Percentiles rank a stretch among this genome's conserved stretches.
phyloP scores from a whole-genome alignment of 2,113 vertebrate species.

The Ancistrus triradiatus region DNA sequence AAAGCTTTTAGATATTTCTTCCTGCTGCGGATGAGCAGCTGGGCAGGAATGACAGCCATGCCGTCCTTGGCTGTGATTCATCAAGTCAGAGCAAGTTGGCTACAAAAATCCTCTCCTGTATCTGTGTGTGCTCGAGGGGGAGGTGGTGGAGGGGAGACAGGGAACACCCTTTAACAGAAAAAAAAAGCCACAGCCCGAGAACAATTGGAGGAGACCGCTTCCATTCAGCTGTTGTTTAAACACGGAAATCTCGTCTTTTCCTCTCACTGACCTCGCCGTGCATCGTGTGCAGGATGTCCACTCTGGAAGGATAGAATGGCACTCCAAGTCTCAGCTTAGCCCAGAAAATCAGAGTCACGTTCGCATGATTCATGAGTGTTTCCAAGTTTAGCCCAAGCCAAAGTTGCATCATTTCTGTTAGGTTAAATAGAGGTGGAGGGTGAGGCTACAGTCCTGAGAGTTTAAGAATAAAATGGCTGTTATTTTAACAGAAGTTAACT shows the following conservation, averaged over 20 bases:
- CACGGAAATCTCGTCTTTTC: slow-evolving; percentile 40
- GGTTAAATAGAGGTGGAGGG: too few relatives aligned
- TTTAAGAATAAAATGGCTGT: too few relatives aligned
- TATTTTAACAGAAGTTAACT: too few relatives aligned
- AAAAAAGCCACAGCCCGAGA: slow-evolving; percentile 18
- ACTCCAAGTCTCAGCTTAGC: not conserved
- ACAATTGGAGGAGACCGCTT: slow-evolving; percentile 35
- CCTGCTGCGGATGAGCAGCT: slow-evolving; percentile 2
- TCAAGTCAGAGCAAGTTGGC: slow-evolving; percentile 50
- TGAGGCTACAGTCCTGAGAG: too few relatives aligned
- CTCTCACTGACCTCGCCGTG: not conserved
- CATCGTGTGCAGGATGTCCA: not conserved
- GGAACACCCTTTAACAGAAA: slow-evolving; percentile 19
- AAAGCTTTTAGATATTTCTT: not conserved
- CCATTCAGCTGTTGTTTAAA: slow-evolving; percentile 42
- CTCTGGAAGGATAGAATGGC: not conserved
- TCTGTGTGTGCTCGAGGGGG: not conserved
- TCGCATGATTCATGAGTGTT: not conserved
- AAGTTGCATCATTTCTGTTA: not conserved
- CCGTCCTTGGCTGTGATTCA: slow-evolving; percentile 18
- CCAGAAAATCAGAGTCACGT: not conserved
- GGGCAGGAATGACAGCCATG: slow-evolving; percentile 40
- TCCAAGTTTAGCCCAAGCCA: not conserved
- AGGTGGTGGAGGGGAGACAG: not conserved
- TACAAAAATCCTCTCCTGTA: not conserved